These are phyloP conservation scores for Eurypyga helias DNA, from an alignment of 2,113 vertebrate genomes.

Conservation along the genomic window DNA sequence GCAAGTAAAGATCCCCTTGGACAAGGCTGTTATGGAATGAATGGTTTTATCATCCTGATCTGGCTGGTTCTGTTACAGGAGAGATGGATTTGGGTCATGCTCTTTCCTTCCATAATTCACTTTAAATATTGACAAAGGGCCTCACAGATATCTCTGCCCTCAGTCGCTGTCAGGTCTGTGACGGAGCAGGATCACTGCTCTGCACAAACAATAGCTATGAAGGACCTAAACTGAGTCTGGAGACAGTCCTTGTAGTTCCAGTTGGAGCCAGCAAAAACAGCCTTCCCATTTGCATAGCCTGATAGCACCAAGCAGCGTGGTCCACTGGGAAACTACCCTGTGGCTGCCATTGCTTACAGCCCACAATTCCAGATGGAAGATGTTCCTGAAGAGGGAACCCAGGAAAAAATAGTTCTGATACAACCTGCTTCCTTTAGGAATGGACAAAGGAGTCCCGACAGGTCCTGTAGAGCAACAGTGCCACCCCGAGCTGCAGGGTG, in stretches of 20 bases:
- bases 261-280: not conserved
- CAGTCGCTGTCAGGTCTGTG: not conserved
- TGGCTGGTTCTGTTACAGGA: not conserved
- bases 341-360: not conserved
- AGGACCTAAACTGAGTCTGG: not conserved
- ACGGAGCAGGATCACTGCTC: not conserved
- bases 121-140: not conserved
- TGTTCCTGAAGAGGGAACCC: not conserved
- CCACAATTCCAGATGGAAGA: rapidly evolving
- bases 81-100: not conserved
- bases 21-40: not conserved
- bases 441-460: not conserved
- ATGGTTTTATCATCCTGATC: not conserved
- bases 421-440: not conserved
- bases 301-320: not conserved
- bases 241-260: not conserved
- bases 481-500: not conserved
- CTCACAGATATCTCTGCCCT: not conserved
- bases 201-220: not conserved
- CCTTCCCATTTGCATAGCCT: not conserved
- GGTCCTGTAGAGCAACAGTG: not conserved
- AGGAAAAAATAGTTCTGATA: not conserved
- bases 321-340: not conserved
- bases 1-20: not conserved
- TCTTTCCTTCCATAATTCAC: not conserved